Conservation (phyloP, 2,113 vertebrate species). For the Triplophysa dalaica region DNA sequence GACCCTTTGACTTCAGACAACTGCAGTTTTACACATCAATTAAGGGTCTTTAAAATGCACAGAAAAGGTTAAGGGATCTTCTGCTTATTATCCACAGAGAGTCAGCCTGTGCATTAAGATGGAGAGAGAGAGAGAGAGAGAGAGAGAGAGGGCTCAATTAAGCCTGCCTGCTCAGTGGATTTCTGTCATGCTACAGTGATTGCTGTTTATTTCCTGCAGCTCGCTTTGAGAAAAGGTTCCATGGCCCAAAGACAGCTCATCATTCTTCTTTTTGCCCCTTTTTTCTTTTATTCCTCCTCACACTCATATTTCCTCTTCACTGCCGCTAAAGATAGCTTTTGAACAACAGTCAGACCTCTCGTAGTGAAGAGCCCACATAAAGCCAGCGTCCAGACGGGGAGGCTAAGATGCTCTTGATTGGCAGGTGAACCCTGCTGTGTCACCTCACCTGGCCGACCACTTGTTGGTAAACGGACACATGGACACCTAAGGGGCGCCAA, state of each 20-base stretch:
- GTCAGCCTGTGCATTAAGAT: conserved; percentile 43
- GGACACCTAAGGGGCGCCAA: conserved; percentile 45
- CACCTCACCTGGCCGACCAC: conserved; percentile 52
- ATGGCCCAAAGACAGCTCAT: conserved; percentile 47
- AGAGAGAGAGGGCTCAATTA: conserved; percentile 60
- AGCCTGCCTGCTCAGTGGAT: conserved; percentile 52
- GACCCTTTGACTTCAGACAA: conserved; percentile 22
- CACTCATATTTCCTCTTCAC: conserved; percentile 26
- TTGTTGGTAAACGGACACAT: conserved; percentile 57
- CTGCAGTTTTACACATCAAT: conserved; percentile 35
- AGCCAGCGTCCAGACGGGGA: conserved; percentile 48
- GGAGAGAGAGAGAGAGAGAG: conserved; percentile 34
- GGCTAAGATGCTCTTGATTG: conserved; percentile 55
- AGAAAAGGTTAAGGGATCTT: conserved; percentile 43
- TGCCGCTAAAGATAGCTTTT: conserved; percentile 42
- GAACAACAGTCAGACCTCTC: conserved; percentile 45
- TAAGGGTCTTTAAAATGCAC: conserved; percentile 37
- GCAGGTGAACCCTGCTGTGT: conserved; percentile 56
- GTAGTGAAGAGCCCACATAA: conserved; percentile 52
- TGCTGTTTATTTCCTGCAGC: conserved; percentile 65
- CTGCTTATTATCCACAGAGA: conserved; percentile 52
- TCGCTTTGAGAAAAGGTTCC: conserved; percentile 47
- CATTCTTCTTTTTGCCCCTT: conserved; percentile 3
- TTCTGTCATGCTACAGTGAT: conserved; percentile 59
- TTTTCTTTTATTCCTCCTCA: conserved; percentile 13